Base-by-base conservation (phyloP, 2,113 vertebrate genomes). In the Agapornis roseicollis region DNA sequence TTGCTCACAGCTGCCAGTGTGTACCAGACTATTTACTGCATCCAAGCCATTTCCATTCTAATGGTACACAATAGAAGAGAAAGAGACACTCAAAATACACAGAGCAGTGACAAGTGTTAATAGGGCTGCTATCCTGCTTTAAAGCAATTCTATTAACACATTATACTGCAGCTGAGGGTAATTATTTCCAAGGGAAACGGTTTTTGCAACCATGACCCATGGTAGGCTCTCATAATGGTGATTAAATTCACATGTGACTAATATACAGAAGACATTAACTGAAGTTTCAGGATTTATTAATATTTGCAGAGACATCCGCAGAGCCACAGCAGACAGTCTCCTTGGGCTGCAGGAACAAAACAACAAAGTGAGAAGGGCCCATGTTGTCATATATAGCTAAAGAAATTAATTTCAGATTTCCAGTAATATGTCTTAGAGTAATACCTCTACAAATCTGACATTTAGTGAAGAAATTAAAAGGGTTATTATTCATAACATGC, bases 141-240 rank as follows among this genome's bases (percentile, higher is more conserved):
- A 86, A 85, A 97, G 91, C 88, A 95, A 93, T 94, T 92, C 93
- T 94, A 91, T 92, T 94, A 93, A 70, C 93, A 79, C 95, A 88
- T 96, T 86, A 92, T 73, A 65, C 85, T 90, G 90, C 93, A 96
- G 50, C 88, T 41, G 88, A 97, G 95, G 76, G 81, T 95, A 95
- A 97, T 97, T 96, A 94, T 96, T 96, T 97, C 88, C 93, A 73
- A 88, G 90, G 81, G 88, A 97, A 96, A 92, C 94, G 69, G 39
- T 11, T 90, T 90, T 85, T 91, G 87, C 3, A 13, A 78, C 94
- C 83, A 85, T 86, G 94, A 96, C 91, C 96, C 90, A 58, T 13
- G 22, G 63, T 88, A 83, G 61, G 46, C 64, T 89, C 65, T 93
- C 90, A 74, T 92, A 94, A 93, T 58, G 68, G 93, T 71, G 8